These are phyloP conservation scores for Lucinisca nassula DNA, from an alignment of 2,888 invertebrate species.

Conservation along the genomic window DNA sequence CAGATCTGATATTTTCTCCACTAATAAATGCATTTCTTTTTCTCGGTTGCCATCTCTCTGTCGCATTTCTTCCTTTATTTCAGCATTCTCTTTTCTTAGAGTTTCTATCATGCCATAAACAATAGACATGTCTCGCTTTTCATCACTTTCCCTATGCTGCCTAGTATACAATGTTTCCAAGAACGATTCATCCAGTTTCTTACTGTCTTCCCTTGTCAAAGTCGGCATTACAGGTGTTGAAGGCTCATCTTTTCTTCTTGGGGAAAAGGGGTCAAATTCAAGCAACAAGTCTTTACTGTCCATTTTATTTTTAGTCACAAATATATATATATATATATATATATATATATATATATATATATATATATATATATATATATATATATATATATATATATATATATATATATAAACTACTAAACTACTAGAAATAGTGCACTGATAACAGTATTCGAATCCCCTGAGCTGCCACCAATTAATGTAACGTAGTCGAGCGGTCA, in stretches of 20 bases:
- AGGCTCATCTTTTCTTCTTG: background rate
- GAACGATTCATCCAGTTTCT: background rate
- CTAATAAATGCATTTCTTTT: background rate
- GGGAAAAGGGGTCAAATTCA: background rate
- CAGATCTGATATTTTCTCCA: background rate
- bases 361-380: too few relatives aligned
- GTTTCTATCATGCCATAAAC: background rate
- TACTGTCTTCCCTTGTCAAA: background rate
- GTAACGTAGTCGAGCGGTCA: too few relatives aligned
- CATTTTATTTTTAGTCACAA: background rate
- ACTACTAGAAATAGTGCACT: background rate
- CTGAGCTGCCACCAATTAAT: background rate
- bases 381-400: too few relatives aligned
- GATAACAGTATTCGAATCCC: background rate
- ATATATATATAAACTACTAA: background rate
- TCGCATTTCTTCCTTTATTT: slow-evolving; percentile 2
- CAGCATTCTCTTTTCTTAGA: background rate
- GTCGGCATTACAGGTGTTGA: background rate
- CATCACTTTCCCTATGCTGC: background rate
- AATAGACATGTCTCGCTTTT: background rate
- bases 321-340: too few relatives aligned
- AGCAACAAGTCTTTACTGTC: background rate
- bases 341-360: too few relatives aligned
- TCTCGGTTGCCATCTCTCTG: background rate
- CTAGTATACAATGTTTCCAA: background rate